A percentile compares a stretch with the other conserved stretches of the same genome.
phyloP scores from a whole-genome alignment of 2,113 vertebrate species.

The Atlantisia rogersi region DNA sequence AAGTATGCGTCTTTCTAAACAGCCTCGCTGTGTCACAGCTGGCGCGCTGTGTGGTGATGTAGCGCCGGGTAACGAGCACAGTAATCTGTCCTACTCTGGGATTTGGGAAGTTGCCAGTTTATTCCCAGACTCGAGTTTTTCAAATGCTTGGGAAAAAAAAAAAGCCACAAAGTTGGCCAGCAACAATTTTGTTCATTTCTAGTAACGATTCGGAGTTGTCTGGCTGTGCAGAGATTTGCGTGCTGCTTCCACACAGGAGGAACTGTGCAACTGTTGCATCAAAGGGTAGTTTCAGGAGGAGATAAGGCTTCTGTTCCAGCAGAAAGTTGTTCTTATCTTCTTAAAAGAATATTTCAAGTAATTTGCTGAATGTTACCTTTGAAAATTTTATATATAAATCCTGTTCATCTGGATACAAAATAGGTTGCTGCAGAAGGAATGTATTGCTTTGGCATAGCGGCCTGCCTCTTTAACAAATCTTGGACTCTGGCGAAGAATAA shows the following conservation, averaged over 20 bases:
- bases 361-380: background rate
- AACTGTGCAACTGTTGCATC: background rate
- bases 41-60: background rate
- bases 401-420: background rate
- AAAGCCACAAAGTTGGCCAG: slow-evolving; percentile 1
- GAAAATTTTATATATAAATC: background rate
- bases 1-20: background rate
- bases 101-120: background rate
- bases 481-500: background rate
- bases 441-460: background rate
- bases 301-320: background rate
- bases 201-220: background rate
- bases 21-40: background rate
- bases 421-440: background rate
- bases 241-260: background rate
- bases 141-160: background rate
- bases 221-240: background rate
- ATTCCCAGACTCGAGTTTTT: background rate
- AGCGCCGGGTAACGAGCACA: background rate
- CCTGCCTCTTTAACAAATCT: background rate
- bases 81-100: background rate
- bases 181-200: background rate
- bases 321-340: background rate
- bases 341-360: background rate
- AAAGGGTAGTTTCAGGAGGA: background rate